Evolutionary conservation across 53 echinoderm and acorn worm genomes (phyloP).

Genomic region (Luidia sarsii): DNA sequence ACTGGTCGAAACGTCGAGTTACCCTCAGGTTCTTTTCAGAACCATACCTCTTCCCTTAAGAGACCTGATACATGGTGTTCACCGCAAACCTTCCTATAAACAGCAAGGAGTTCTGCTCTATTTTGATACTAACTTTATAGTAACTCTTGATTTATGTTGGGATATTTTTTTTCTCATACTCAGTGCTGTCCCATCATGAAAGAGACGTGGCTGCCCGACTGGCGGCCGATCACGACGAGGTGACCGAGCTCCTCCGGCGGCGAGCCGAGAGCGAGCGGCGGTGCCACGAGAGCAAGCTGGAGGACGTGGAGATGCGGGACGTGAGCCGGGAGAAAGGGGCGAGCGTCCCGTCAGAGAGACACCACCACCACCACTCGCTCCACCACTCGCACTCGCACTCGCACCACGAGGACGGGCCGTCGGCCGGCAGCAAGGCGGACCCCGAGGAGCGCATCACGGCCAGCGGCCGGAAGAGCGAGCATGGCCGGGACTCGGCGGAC

Average conservation of each 20-base stretch:
- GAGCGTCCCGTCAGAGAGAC: slow-evolving; percentile 48
- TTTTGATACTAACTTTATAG: neutral
- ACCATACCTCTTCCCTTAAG: too few relatives aligned
- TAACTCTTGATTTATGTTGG: neutral
- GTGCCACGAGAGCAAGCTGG: slow-evolving; percentile 39
- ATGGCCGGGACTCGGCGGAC: slow-evolving; percentile 50
- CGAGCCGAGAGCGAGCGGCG: slow-evolving; percentile 44
- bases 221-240: slow-evolving; percentile 53
- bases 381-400: neutral
- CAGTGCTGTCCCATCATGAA: slow-evolving; percentile 58
- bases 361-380: neutral
- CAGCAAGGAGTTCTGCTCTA: too few relatives aligned
- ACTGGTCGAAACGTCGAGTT: too few relatives aligned
- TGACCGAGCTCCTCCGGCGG: slow-evolving; percentile 37
- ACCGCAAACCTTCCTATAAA: too few relatives aligned
- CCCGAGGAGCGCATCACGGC: slow-evolving; percentile 50
- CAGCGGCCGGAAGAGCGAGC: slow-evolving; percentile 30
- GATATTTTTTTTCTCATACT: too few relatives aligned
- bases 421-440: slow-evolving; percentile 47
- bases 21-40: too few relatives aligned
- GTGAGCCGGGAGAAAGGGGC: slow-evolving; percentile 64
- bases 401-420: slow-evolving; percentile 36
- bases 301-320: slow-evolving; percentile 80
- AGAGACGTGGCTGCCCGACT: slow-evolving; percentile 58
- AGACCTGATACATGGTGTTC: too few relatives aligned